These are phyloP conservation scores for Melinaea menophilus DNA, from an alignment of 2,888 invertebrate genomes.

Conservation along the genomic window DNA sequence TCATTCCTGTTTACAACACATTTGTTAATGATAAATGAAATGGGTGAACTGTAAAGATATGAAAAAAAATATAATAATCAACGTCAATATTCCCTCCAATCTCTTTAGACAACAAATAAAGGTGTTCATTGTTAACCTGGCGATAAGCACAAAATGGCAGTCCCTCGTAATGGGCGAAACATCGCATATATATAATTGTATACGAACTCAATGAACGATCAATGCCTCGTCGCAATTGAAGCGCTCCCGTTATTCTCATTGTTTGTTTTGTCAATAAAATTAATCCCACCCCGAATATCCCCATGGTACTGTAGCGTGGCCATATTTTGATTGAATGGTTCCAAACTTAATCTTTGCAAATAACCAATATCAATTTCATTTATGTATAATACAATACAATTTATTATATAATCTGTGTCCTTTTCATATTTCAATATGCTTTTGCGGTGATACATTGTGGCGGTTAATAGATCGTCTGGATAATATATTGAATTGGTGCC, in stretches of 20 bases:
- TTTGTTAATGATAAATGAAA: too few species aligned
- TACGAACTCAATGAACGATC: slow-evolving; percentile 14
- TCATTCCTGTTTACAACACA: not conserved
- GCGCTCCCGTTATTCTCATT: slow-evolving; percentile 43
- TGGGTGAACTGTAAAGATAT: not conserved
- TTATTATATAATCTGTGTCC: slow-evolving; percentile 26
- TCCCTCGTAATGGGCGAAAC: slow-evolving; percentile 8
- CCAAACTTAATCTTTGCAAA: slow-evolving; percentile 64
- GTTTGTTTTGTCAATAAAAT: slow-evolving; percentile 64
- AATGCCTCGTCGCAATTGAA: slow-evolving; percentile 47
- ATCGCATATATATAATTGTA: slow-evolving; percentile 9
- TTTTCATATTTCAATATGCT: slow-evolving; percentile 26
- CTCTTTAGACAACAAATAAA: slow-evolving; percentile 9
- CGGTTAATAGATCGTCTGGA: slow-evolving; percentile 20
- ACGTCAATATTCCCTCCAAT: not conserved
- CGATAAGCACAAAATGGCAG: slow-evolving; percentile 14
- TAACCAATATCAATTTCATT: slow-evolving; percentile 59
- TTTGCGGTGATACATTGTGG: slow-evolving; percentile 14
- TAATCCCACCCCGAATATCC: slow-evolving; percentile 62
- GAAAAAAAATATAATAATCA: not conserved
- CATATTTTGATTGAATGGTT: slow-evolving; percentile 70
- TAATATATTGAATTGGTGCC: slow-evolving; percentile 24
- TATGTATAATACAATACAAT: slow-evolving; percentile 33
- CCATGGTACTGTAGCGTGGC: slow-evolving; percentile 45
- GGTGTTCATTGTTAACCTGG: not conserved